Base-by-base conservation (phyloP, 2,797 vertebrate species). In the Pyrocephalus nanus region DNA sequence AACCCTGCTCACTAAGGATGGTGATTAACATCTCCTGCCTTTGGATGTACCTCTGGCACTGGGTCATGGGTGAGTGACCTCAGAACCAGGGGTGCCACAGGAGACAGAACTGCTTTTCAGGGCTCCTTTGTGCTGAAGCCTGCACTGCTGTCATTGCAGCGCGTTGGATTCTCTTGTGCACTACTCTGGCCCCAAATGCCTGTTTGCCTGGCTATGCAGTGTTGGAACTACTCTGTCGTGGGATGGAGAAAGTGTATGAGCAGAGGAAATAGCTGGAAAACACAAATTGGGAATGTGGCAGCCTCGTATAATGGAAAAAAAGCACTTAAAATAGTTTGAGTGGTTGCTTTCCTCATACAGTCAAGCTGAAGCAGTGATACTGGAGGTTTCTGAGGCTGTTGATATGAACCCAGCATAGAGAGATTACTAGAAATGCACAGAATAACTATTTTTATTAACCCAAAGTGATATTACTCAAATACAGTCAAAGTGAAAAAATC, bases 71-170 rank as follows among this genome's bases (percentile, higher is more conserved):
- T 22, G 50, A 77, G 72, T 36, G 27, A 34, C 14, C 40, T 45
- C 58, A 72, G 55, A n/a, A n/a, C 0, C 2, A 42, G 55, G 9
- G 5, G 20, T 70, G 48, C 8, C 40, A 36, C 5, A 23, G 27
- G 30, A 61, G 34, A 11, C 19, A 43, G 26, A 1, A 0, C 11
- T 55, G 47, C 25, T 66, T 62, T 2, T 27, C 1, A 2, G 17
- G 13, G 6, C 3, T 78, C 2, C 60, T 42, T 47, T 34, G 17
- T 30, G 18, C 27, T 30, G 21, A 36, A 88, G 54, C 9, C 53
- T 27, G 30, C 34, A 4, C 21, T 57, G n/a, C 14, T 80, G 58
- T 34, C 9, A 0, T 22, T 84, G 17, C 32, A 26, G 42, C 6
- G 15, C 18, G 0, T 2, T n/a, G 53, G 3, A 62, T 54, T 43